Conservation (phyloP, 2,888 invertebrate species). For the Polydesmus complanatus region DNA sequence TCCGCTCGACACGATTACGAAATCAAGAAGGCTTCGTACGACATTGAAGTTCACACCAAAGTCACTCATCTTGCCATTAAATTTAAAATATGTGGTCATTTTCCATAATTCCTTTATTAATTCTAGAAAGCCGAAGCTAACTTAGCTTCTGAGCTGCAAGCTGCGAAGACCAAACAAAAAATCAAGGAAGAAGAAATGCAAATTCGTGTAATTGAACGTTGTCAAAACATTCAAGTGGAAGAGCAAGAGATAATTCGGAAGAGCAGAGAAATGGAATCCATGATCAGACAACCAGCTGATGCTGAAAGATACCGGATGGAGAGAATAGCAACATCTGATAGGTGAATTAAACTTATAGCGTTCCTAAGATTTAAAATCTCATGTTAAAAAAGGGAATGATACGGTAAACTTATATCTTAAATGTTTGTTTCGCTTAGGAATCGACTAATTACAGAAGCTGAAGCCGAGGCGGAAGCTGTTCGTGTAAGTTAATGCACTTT, state of each 20-base stretch:
- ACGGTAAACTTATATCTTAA: background rate
- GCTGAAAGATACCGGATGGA: conserved; percentile 84
- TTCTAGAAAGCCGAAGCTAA: conserved; percentile 71
- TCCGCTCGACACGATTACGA: conserved; percentile 34
- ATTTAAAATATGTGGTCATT: background rate
- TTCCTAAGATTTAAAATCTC: background rate
- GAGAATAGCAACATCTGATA: conserved; percentile 86
- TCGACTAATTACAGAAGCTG: conserved; percentile 77
- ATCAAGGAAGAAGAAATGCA: conserved; percentile 97
- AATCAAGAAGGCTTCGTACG: conserved; percentile 34
- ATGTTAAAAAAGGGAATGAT: conserved; percentile 2
- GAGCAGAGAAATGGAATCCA: conserved; percentile 84
- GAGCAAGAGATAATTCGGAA: conserved; percentile 88
- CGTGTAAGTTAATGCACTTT: too few relatives aligned
- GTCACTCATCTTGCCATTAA: conserved; percentile 33
- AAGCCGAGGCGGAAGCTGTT: conserved; percentile 92
- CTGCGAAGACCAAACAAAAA: conserved; percentile 86
- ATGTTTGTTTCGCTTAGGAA: conserved; percentile 29
- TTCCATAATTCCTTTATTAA: conserved; percentile 9
- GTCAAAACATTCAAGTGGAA: conserved; percentile 86
- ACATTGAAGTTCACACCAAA: conserved; percentile 28
- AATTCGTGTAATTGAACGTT: conserved; percentile 76
- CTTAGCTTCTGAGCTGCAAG: conserved; percentile 82
- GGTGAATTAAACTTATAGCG: conserved; percentile 27
- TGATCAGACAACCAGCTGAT: conserved; percentile 83